phyloP scores from a whole-genome alignment of 1,140 invertebrate species.

The Caenorhabditis brenneri region DNA sequence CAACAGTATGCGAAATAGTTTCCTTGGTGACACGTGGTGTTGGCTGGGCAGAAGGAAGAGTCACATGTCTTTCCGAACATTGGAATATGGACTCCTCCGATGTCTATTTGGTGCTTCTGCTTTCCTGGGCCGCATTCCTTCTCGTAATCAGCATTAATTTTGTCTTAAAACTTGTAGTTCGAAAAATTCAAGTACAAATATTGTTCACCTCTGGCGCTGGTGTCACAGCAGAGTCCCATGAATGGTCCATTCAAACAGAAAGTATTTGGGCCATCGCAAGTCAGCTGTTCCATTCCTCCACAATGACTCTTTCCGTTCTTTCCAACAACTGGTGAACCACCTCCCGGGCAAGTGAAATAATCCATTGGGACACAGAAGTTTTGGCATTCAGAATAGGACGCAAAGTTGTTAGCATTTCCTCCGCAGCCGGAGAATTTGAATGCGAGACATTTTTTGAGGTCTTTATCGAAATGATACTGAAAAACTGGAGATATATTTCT shows the following conservation, averaged over 20 bases:
- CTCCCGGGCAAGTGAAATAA: conserved; percentile 35
- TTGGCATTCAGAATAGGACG: conserved; percentile 49
- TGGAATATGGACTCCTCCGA: conserved; percentile 29
- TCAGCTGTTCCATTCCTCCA: conserved; percentile 2
- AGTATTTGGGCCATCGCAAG: background rate
- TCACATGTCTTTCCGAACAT: conserved; percentile 36
- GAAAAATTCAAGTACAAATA: background rate
- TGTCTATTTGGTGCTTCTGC: conserved; percentile 9
- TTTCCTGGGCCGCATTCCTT: conserved; percentile 25
- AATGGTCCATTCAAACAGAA: conserved; percentile 36
- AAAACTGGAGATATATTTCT: no score
- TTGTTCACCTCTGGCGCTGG: background rate
- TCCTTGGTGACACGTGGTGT: conserved; percentile 38
- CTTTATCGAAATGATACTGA: conserved; percentile 46
- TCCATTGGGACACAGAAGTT: conserved; percentile 44
- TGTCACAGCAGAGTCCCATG: background rate
- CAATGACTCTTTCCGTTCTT: conserved; percentile 6
- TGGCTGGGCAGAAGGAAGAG: conserved; percentile 22
- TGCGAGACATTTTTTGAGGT: conserved; percentile 30
- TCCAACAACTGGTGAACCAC: background rate
- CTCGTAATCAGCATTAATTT: background rate
- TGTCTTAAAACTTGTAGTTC: background rate
- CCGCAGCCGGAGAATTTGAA: conserved; percentile 57
- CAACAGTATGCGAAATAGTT: conserved; percentile 44
- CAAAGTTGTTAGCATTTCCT: conserved; percentile 60